phyloP scores from a whole-genome alignment of 2,888 invertebrate species.

The Pyrrhia umbra region DNA sequence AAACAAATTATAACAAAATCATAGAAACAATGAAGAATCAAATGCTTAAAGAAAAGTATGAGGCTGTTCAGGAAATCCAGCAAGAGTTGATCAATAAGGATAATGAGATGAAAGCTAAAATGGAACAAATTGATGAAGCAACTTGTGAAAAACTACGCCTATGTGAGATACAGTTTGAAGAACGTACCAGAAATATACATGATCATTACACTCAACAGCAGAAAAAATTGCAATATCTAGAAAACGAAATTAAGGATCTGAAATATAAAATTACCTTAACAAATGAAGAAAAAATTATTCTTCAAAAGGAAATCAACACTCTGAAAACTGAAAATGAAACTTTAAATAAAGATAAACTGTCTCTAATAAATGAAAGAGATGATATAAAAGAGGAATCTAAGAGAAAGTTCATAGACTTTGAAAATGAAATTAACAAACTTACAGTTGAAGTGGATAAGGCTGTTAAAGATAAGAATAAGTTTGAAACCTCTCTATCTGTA shows the following conservation, averaged over 20 bases:
- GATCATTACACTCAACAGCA: constrained; percentile 81
- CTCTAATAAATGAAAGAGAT: constrained; percentile 72
- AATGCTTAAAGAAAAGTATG: constrained; percentile 79
- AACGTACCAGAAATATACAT: constrained; percentile 80
- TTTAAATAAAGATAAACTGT: constrained; percentile 72
- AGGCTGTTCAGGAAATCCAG: constrained; percentile 78
- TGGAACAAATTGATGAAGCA: constrained; percentile 86
- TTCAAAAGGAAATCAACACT: constrained; percentile 76
- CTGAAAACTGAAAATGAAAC: constrained; percentile 76
- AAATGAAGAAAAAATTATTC: constrained; percentile 75
- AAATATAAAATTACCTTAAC: constrained; percentile 73
- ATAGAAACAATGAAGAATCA: constrained; percentile 80
- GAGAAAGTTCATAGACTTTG: constrained; percentile 79
- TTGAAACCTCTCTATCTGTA: constrained; percentile 90
- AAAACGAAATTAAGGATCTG: constrained; percentile 79
- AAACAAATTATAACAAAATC: constrained; percentile 75
- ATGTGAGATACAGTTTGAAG: constrained; percentile 88
- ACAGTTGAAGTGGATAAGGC: constrained; percentile 84
- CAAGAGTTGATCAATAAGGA: constrained; percentile 78
- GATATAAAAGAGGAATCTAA: constrained; percentile 81
- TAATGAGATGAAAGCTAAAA: constrained; percentile 84
- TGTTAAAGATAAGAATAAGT: constrained; percentile 88
- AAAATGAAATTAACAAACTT: constrained; percentile 84
- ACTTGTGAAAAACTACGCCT: constrained; percentile 83
- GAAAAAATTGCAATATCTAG: constrained; percentile 75